Evolutionary conservation across 2,888 invertebrate species (phyloP).

Genomic region (Cerastoderma edule): DNA sequence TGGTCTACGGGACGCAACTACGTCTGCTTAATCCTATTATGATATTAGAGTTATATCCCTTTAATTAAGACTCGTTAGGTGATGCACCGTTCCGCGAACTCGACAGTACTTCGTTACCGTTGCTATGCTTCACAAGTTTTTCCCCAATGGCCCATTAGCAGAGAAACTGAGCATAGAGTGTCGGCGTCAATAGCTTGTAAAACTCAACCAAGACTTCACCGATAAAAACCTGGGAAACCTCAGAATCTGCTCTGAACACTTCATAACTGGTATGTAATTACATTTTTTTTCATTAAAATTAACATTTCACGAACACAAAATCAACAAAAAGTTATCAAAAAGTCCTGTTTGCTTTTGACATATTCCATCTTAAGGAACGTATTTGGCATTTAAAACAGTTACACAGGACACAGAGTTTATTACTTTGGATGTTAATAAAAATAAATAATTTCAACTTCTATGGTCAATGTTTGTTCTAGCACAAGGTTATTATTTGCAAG

Average conservation of each 20-base stretch:
- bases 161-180: slow-evolving; percentile 12
- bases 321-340: background rate
- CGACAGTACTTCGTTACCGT: too few species aligned
- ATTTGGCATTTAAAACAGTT: background rate
- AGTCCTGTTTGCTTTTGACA: background rate
- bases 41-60: too few species aligned
- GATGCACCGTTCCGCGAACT: too few species aligned
- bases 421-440: too few species aligned
- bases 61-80: too few species aligned
- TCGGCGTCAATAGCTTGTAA: slow-evolving; percentile 19
- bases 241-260: slow-evolving; percentile 25
- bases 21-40: too few species aligned
- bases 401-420: background rate
- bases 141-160: too few species aligned
- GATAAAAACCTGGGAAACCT: slow-evolving; percentile 15
- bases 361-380: background rate
- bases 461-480: background rate
- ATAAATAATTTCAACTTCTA: background rate
- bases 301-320: too few species aligned
- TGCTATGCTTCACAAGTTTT: too few species aligned
- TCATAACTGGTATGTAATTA: slow-evolving; percentile 11
- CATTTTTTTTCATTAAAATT: background rate
- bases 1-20: too few species aligned
- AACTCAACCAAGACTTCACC: slow-evolving; percentile 7
- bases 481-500: background rate